Base-by-base conservation (phyloP, 1,140 invertebrate genomes). In the Drosophila busckii region DNA sequence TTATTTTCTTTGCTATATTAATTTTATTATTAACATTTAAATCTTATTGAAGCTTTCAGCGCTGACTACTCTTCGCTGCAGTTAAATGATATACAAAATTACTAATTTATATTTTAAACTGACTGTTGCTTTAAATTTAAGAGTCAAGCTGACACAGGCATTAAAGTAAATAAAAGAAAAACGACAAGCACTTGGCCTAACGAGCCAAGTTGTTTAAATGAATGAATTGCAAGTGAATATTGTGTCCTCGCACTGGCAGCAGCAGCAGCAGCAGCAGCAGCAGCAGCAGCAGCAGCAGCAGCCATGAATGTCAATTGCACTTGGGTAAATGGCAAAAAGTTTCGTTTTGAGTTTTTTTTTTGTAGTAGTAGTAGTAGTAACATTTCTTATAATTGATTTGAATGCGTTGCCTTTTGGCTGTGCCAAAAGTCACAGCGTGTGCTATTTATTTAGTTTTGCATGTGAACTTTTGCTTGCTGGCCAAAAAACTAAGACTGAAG, bases 301-400 rank as follows among this genome's bases (percentile, higher is more conserved):
- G 32, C n/a, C n/a, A n/a, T n/a, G n/a, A n/a, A n/a, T 41, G 40
- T 44, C 28, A 4, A 10, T 31, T 31, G 49, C 12, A 13, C 20
- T 5, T 53, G 35, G 6, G 10, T 32, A 31, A 48, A 22, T 53
- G 48, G 38, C 31, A 42, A 53, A 52, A 60, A 53, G 2, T 38
- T 60, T 52, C 45, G 19, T 17, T n/a, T n/a, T n/a, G n/a, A n/a
- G n/a, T n/a, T n/a, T n/a, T n/a, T n/a, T n/a, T n/a, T n/a, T n/a
- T n/a, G n/a, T n/a, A n/a, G n/a, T n/a, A n/a, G n/a, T n/a, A n/a
- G n/a, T n/a, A n/a, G n/a, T n/a, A n/a, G n/a, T n/a, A n/a, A 38
- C 31, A 59, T 60, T 45, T 17, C 56, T 53, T 54, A 20, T 60
- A 60, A 60, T 54, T 60, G 56, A 54, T 60, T 60, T 54, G n/a